phyloP scores from a whole-genome alignment of 2,113 vertebrate genomes.

The Eptesicus fuscus region DNA sequence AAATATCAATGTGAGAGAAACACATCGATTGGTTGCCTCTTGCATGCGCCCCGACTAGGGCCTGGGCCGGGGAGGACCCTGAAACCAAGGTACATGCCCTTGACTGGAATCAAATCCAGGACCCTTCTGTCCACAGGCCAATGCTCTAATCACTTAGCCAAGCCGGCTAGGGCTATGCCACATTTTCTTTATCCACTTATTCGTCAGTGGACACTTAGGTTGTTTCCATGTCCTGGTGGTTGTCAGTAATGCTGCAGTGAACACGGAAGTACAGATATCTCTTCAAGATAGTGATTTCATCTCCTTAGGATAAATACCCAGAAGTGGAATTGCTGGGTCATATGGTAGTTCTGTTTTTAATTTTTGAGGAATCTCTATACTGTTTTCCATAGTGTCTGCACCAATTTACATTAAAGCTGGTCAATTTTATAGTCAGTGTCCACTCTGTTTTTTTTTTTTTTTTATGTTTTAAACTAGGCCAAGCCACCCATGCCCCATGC shows the following conservation, averaged over 20 bases:
- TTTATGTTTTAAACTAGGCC: background rate
- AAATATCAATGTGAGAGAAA: too few relatives aligned
- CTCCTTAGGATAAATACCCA: background rate
- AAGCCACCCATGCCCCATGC: background rate
- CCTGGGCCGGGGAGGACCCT: too few relatives aligned
- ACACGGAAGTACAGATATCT: background rate
- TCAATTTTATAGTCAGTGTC: background rate
- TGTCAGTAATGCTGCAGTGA: background rate
- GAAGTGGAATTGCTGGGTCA: background rate
- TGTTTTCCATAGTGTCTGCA: background rate
- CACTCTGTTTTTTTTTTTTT: background rate
- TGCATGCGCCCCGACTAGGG: too few relatives aligned
- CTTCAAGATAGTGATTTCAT: background rate
- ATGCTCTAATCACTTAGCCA: too few relatives aligned
- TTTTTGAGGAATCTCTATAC: background rate
- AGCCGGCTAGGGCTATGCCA: background rate
- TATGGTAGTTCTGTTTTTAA: background rate
- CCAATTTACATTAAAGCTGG: background rate
- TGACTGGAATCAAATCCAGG: too few relatives aligned
- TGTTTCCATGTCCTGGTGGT: background rate
- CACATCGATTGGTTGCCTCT: too few relatives aligned
- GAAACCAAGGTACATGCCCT: too few relatives aligned
- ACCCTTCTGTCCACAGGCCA: too few relatives aligned
- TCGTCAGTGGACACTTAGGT: background rate
- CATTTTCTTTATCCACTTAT: background rate